Conservation (phyloP, 2,113 vertebrate genomes). For the Sylvia atricapilla region DNA sequence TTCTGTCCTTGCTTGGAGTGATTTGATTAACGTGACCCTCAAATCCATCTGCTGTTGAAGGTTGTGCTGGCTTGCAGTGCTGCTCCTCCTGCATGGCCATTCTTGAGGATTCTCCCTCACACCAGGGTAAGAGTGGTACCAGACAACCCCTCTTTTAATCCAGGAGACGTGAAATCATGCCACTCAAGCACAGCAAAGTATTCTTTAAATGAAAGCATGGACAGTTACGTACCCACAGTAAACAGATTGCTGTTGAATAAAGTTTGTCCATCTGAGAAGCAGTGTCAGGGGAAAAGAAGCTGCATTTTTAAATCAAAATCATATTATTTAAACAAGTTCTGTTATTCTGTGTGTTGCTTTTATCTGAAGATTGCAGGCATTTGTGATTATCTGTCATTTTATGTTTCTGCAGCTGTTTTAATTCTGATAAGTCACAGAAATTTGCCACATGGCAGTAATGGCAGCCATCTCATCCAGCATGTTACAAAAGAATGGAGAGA, state of each 20-base stretch:
- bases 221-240: background rate
- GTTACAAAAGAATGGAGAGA: background rate
- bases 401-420: conserved; percentile 7
- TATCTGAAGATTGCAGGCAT: conserved; percentile 17
- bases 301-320: background rate
- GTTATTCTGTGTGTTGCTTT: background rate
- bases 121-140: background rate
- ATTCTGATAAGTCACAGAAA: conserved; percentile 1
- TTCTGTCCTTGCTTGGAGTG: background rate
- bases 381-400: conserved; percentile 25
- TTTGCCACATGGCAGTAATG: background rate
- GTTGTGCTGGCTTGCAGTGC: background rate
- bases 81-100: background rate
- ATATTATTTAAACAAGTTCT: background rate
- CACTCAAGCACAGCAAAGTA: background rate
- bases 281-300: background rate
- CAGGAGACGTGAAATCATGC: background rate
- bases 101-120: background rate
- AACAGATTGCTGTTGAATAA: background rate
- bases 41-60: background rate
- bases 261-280: background rate
- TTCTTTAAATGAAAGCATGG: background rate
- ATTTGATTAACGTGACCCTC: background rate
- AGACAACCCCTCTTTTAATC: background rate
- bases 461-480: background rate